Percentiles rank a stretch among this genome's conserved stretches.
Evolutionary conservation across 2,888 invertebrate genomes (phyloP).

Genomic region (Chymomyza procnemis): DNA sequence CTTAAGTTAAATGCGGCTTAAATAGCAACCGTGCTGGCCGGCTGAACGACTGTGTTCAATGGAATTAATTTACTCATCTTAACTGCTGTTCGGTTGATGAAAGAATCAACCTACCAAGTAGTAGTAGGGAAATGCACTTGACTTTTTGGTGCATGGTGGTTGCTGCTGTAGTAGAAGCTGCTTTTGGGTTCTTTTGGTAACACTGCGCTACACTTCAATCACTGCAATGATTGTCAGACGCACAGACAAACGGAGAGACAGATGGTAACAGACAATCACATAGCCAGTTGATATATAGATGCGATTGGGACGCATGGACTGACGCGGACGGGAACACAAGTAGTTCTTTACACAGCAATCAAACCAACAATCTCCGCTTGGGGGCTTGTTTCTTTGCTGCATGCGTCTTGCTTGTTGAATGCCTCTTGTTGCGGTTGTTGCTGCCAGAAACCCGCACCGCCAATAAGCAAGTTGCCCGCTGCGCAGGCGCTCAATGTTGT

Average conservation of each 20-base stretch:
- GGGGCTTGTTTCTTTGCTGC: background rate
- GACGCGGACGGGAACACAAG: background rate
- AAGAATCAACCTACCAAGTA: constrained; percentile 51
- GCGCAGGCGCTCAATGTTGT: constrained; percentile 40
- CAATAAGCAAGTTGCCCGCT: background rate
- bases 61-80: constrained; percentile 51
- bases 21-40: constrained; percentile 33
- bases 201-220: constrained; percentile 48
- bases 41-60: constrained; percentile 35
- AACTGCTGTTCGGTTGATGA: constrained; percentile 8
- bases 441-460: background rate
- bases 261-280: background rate
- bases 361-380: constrained; percentile 41
- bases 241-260: background rate
- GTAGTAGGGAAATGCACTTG: constrained; percentile 67
- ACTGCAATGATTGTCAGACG: constrained; percentile 20
- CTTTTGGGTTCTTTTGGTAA: background rate
- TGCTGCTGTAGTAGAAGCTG: background rate
- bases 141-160: background rate
- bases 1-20: constrained; percentile 64
- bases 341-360: constrained; percentile 38
- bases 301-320: background rate
- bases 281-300: background rate
- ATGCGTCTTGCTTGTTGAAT: constrained; percentile 4
- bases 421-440: constrained; percentile 7